Base-by-base conservation (phyloP, 2,113 vertebrate genomes). In the Cromileptes altivelis region DNA sequence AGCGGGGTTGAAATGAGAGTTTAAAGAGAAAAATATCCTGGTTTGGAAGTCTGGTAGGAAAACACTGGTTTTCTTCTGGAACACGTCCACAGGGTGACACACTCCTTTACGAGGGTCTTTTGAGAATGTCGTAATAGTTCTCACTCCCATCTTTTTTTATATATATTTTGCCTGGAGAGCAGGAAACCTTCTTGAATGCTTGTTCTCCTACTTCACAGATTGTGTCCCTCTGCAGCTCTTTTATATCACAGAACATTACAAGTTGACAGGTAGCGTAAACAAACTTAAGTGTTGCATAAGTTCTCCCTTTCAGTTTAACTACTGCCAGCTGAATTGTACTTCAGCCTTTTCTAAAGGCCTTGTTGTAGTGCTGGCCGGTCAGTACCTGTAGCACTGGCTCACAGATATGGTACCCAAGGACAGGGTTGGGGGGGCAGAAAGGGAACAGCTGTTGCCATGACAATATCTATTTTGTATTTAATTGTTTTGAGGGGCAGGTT, bases 21-120 rank as follows among this genome's bases (percentile, higher is more conserved):
- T 84, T 89, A 84, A 86, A 86, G 85, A 83, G 78, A 82, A 91
- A 91, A 87, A 86, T 86, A 81, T 92, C 88, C 77, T 78, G 86
- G 82, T 87, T 94, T 95, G 93, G 94, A 95, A 56, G 68, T 64
- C 30, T 55, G 64, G 78, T 92, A 82, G 95, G 95, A 96, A 96
- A 95, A 96, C 89, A 80, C 69, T 89, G 71, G 91, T 94, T 94
- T 88, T 88, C 80, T 92, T 80, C 81, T 94, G 93, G 93, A 95
- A 86, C 72, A 67, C 30, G 78, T 93, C 94, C 93, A 94, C 82
- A 37, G 72, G 81, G 82, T 95, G 94, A 95, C 94, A 93, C 91
- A 93, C 80, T 75, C 25, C 88, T 95, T 95, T 95, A 94, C 85
- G 84, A 89, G 92, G 79, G 84, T 93, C 92, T 93, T 94, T 93